Evolutionary conservation across 2,113 vertebrate species (phyloP).

Genomic region (Proterorhinus semilunaris): DNA sequence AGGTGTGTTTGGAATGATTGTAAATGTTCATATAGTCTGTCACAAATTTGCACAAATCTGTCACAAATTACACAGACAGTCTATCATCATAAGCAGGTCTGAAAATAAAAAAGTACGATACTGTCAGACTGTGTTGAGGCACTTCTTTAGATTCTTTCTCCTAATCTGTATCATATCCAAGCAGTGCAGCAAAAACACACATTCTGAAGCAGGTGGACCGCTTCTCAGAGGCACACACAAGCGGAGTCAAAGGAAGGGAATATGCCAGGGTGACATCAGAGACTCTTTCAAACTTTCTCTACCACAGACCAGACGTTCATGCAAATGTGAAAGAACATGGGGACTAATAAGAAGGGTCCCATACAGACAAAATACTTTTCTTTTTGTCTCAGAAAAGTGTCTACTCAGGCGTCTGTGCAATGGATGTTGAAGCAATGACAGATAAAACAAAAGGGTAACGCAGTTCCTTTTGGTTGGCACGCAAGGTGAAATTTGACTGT

Average conservation of each 20-base stretch:
- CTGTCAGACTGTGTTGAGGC: too few species aligned
- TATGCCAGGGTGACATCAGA: background rate
- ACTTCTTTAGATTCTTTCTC: constrained; percentile 26
- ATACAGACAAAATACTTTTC: background rate
- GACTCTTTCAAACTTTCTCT: background rate
- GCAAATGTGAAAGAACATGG: background rate
- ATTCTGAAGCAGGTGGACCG: constrained; percentile 5
- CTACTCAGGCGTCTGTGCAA: background rate
- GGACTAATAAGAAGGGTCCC: background rate
- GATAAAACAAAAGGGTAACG: background rate
- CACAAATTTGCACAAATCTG: too few species aligned
- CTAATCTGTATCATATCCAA: background rate
- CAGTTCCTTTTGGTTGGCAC: too few species aligned
- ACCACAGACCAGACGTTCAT: background rate
- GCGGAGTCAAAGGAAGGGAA: background rate
- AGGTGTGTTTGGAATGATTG: too few species aligned
- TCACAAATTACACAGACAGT: too few species aligned
- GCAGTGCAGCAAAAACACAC: constrained; percentile 12
- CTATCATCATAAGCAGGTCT: too few species aligned
- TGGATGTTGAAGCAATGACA: too few species aligned
- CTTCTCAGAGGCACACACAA: background rate
- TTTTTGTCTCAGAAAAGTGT: background rate
- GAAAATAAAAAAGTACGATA: too few species aligned
- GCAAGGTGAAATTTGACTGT: too few species aligned
- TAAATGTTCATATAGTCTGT: too few species aligned